These are phyloP conservation scores for Notothenia rossii DNA, from an alignment of 2,113 vertebrate species.

Conservation along the genomic window DNA sequence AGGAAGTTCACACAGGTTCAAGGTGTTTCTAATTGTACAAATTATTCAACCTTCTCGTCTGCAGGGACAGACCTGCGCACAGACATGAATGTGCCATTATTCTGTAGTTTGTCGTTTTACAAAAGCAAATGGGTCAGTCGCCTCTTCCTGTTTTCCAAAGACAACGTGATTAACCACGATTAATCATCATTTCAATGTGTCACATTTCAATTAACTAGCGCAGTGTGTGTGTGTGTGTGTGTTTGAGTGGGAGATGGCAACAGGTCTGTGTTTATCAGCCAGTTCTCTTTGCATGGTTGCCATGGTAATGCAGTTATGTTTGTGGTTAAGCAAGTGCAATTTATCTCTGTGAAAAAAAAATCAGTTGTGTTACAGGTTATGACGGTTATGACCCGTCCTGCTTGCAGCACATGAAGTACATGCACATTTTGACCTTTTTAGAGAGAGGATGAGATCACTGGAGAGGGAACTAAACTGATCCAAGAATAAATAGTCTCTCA, in stretches of 20 bases:
- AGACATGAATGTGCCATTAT: neutral
- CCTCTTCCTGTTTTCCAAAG: neutral
- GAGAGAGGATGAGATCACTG: constrained; percentile 15
- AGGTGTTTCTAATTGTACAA: constrained; percentile 2
- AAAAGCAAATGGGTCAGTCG: neutral
- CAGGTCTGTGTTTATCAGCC: constrained; percentile 57
- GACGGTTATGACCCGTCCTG: neutral
- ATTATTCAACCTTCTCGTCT: constrained; percentile 3
- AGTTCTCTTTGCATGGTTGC: constrained; percentile 56
- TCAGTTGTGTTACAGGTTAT: neutral
- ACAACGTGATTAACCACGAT: neutral
- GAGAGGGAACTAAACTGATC: neutral
- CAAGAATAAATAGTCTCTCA: neutral
- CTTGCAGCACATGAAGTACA: neutral
- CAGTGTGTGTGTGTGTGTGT: constrained; percentile 17
- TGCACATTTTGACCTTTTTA: neutral
- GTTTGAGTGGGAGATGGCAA: constrained; percentile 51
- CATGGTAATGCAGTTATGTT: constrained; percentile 58
- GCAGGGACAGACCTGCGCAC: neutral
- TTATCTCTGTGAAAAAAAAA: constrained; percentile 1
- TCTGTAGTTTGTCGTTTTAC: constrained; percentile 5
- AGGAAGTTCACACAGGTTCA: constrained; percentile 10
- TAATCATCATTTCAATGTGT: constrained; percentile 11
- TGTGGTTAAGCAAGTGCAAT: constrained; percentile 35
- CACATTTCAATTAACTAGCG: constrained; percentile 11